These are phyloP conservation scores for Chionis minor DNA, from an alignment of 2,113 vertebrate species.

Conservation along the genomic window DNA sequence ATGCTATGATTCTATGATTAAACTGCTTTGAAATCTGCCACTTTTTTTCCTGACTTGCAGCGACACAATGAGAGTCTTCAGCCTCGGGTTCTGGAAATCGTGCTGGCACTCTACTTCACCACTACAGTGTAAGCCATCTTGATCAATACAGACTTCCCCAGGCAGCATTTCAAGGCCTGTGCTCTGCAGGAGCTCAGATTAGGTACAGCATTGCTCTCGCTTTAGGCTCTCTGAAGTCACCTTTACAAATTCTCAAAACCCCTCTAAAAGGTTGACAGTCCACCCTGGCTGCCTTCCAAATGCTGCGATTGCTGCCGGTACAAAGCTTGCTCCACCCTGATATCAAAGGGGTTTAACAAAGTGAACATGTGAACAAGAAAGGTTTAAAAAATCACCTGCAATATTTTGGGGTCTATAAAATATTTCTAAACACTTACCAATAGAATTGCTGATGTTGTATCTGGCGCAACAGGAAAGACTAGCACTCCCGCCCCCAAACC, in stretches of 20 bases:
- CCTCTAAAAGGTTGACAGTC: neutral
- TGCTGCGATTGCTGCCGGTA: neutral
- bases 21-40: neutral
- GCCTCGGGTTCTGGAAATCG: fast-evolving
- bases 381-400: neutral
- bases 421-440: neutral
- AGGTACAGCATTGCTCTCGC: neutral
- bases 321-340: neutral
- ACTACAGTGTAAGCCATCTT: neutral
- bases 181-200: neutral
- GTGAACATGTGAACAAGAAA: neutral
- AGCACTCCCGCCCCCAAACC: neutral
- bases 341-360: neutral
- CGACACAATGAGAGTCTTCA: neutral
- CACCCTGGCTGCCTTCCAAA: neutral
- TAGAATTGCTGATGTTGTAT: neutral
- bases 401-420: neutral
- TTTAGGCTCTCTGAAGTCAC: neutral
- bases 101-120: neutral
- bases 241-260: neutral
- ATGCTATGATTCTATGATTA: neutral
- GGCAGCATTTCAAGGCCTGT: neutral
- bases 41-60: neutral
- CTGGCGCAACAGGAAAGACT: neutral
- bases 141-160: neutral